phyloP scores from a whole-genome alignment of 2,797 vertebrate genomes.

The Chiloscyllium punctatum region DNA sequence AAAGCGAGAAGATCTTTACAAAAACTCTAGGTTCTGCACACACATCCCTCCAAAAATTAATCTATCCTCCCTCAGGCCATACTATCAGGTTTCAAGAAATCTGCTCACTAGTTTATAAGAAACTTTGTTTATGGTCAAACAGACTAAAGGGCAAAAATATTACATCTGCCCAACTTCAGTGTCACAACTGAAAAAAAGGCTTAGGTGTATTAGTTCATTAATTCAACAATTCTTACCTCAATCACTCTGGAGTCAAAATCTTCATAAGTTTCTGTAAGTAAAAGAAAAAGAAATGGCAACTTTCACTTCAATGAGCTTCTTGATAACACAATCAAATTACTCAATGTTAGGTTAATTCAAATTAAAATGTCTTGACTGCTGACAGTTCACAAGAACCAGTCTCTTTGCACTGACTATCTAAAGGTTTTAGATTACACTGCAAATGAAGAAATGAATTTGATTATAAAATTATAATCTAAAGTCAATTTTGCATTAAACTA shows the following conservation, averaged over 20 bases:
- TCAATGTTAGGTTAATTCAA: background rate
- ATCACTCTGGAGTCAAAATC: slow-evolving; percentile 83
- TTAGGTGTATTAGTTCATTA: background rate
- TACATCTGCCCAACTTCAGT: background rate
- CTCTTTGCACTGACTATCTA: background rate
- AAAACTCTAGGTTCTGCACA: background rate
- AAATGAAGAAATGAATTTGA: background rate
- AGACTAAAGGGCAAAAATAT: background rate
- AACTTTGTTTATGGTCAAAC: background rate
- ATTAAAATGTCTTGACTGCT: background rate
- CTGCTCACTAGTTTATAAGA: background rate
- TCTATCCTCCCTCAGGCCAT: background rate
- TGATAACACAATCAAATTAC: background rate
- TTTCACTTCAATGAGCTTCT: background rate
- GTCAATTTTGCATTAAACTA: background rate
- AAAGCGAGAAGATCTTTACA: background rate
- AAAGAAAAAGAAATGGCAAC: slow-evolving; percentile 44
- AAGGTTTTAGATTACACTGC: background rate
- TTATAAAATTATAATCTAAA: slow-evolving; percentile 7
- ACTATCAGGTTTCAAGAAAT: background rate
- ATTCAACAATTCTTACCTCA: slow-evolving; percentile 68
- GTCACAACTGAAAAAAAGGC: background rate
- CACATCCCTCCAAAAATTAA: background rate
- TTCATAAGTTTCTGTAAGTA: slow-evolving; percentile 74
- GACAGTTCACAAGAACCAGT: background rate